Evolutionary conservation across 92 coral and sea anemone genomes (phyloP).

Genomic region (Montipora capitata): DNA sequence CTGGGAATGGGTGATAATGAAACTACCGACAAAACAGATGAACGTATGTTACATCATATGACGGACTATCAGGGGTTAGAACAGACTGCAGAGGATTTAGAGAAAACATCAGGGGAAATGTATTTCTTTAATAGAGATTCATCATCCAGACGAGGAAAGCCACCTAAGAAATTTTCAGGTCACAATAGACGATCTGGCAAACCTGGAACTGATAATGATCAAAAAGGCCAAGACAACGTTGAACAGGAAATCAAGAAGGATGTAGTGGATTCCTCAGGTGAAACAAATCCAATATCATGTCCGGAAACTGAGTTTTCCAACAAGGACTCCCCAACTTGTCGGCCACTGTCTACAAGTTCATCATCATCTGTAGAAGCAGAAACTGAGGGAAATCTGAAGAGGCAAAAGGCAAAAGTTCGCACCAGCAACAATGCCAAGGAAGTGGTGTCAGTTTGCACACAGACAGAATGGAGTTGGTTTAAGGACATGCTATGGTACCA

Average conservation of each 20-base stretch:
- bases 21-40: neutral
- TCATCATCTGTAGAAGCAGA: constrained; percentile 57
- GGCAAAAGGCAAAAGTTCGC: constrained; percentile 58
- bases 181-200: neutral
- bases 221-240: neutral
- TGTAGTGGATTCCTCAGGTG: neutral
- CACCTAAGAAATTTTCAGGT: neutral
- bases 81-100: neutral
- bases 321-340: constrained; percentile 39
- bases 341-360: constrained; percentile 73
- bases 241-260: constrained; percentile 8
- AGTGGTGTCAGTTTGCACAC: constrained; percentile 82
- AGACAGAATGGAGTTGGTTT: constrained; percentile 93
- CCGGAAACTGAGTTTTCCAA: constrained; percentile 15
- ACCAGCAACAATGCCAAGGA: constrained; percentile 58
- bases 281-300: neutral
- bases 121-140: neutral
- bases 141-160: neutral
- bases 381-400: constrained; percentile 29
- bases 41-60: neutral
- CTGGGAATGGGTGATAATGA: neutral
- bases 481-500: constrained; percentile 80
- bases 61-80: neutral
- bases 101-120: neutral
- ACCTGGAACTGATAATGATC: neutral